Evolutionary conservation across 1,140 invertebrate genomes (phyloP).

Genomic region (Bombus confusus): DNA sequence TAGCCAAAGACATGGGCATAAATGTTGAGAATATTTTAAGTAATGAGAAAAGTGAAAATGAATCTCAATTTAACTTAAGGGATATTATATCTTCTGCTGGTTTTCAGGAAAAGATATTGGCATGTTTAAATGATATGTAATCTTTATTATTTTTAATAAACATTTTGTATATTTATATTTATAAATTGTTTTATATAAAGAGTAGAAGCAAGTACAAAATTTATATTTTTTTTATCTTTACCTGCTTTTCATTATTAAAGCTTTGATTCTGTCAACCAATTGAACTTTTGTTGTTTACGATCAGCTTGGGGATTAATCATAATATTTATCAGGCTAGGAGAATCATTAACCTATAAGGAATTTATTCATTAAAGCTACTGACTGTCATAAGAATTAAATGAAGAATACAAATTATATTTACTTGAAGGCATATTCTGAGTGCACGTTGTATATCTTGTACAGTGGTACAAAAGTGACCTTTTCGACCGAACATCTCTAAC

Average conservation of each 20-base stretch:
- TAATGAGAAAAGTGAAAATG: neutral
- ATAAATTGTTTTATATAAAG: neutral
- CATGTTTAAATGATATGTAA: constrained; percentile 25
- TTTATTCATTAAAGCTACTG: neutral
- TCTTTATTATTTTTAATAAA: neutral
- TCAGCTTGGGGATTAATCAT: constrained; percentile 94
- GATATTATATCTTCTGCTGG: neutral
- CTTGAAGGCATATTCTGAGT: constrained; percentile 86
- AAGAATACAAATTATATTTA: constrained; percentile 67
- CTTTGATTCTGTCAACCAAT: constrained; percentile 96
- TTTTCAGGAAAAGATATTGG: constrained; percentile 16
- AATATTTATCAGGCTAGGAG: constrained; percentile 94
- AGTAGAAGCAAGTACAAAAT: neutral
- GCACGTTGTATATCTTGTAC: constrained; percentile 89
- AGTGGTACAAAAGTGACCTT: constrained; percentile 91
- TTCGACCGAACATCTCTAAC: constrained; percentile 91
- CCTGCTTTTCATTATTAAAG: constrained; percentile 82
- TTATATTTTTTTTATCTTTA: neutral
- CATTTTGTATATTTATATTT: neutral
- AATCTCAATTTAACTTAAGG: neutral
- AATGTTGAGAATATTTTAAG: constrained; percentile 12
- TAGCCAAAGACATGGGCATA: constrained; percentile 47
- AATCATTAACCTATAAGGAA: constrained; percentile 83
- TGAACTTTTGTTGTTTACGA: constrained; percentile 94
- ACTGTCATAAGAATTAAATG: constrained; percentile 16